Percentiles rank a stretch among this genome's conserved stretches.
phyloP scores from a whole-genome alignment of 37 sponge, comb jelly and placozoan species.

The Dysidea cf. avara region DNA sequence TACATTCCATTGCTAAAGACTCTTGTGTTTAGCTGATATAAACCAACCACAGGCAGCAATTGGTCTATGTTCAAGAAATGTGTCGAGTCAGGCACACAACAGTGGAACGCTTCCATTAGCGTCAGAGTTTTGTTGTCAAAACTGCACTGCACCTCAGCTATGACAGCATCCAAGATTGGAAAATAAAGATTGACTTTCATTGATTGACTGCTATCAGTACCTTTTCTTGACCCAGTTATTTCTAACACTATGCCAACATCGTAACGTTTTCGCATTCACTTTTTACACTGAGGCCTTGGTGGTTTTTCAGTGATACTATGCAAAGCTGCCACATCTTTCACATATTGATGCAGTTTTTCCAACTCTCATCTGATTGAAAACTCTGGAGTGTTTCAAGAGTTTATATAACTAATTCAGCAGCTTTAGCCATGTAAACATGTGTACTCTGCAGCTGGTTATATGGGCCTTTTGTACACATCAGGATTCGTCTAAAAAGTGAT shows the following conservation, averaged over 20 bases:
- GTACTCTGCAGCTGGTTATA: too few species aligned
- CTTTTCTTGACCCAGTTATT: neutral
- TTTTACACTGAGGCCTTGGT: constrained; percentile 5
- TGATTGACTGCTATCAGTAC: neutral
- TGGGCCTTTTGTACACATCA: too few species aligned
- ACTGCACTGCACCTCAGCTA: constrained; percentile 4
- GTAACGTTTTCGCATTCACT: neutral
- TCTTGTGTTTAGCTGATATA: constrained; percentile 28
- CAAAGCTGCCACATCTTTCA: neutral
- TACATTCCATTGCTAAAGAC: constrained; percentile 23
- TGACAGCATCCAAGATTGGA: constrained; percentile 2
- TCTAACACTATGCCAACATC: neutral
- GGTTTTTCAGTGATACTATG: neutral
- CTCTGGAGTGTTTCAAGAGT: too few species aligned
- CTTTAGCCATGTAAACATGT: too few species aligned
- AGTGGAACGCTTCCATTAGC: constrained; percentile 30
- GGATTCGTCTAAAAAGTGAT: too few species aligned
- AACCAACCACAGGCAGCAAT: constrained; percentile 24
- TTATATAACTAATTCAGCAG: too few species aligned
- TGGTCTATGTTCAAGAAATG: constrained; percentile 9
- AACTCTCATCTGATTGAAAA: too few species aligned
- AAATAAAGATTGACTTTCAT: neutral
- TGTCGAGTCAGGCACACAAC: constrained; percentile 19
- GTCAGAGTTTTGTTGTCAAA: constrained; percentile 10
- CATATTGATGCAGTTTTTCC: neutral